These are phyloP conservation scores for Archips xylosteana DNA, from an alignment of 2,888 invertebrate species.

Conservation along the genomic window DNA sequence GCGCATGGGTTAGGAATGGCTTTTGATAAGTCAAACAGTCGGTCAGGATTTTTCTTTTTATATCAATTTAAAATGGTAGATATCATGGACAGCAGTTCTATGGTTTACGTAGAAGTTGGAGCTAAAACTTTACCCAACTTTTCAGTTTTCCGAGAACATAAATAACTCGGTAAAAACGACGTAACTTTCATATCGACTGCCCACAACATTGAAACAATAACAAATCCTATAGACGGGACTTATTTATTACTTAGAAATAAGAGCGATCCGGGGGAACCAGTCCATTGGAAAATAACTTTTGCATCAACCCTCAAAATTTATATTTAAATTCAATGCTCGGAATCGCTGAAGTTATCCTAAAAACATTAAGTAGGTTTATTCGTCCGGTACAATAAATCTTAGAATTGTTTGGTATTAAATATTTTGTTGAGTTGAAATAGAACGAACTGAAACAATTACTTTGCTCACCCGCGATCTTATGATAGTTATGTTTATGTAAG, in stretches of 20 bases:
- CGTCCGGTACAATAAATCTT: constrained; percentile 3
- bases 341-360: constrained; percentile 1
- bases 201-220: not conserved
- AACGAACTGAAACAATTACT: too few species aligned
- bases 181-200: not conserved
- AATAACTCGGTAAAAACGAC: not conserved
- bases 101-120: too few species aligned
- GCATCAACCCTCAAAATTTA: constrained; percentile 10
- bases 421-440: not conserved
- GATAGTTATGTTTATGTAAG: too few species aligned
- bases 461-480: too few species aligned
- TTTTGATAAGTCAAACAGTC: too few species aligned
- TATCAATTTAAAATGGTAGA: not conserved
- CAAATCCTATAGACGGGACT: not conserved
- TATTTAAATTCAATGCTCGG: constrained; percentile 8
- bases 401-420: not conserved
- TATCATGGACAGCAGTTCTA: too few species aligned
- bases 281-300: constrained; percentile 13
- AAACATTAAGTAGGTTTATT: constrained; percentile 4
- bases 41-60: too few species aligned
- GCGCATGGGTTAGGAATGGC: too few species aligned
- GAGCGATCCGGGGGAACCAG: not conserved
- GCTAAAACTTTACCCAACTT: not conserved
- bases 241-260: not conserved
- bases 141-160: not conserved